These are phyloP conservation scores for Mus minutoides DNA, from an alignment of 2,797 vertebrate genomes.

Conservation along the genomic window DNA sequence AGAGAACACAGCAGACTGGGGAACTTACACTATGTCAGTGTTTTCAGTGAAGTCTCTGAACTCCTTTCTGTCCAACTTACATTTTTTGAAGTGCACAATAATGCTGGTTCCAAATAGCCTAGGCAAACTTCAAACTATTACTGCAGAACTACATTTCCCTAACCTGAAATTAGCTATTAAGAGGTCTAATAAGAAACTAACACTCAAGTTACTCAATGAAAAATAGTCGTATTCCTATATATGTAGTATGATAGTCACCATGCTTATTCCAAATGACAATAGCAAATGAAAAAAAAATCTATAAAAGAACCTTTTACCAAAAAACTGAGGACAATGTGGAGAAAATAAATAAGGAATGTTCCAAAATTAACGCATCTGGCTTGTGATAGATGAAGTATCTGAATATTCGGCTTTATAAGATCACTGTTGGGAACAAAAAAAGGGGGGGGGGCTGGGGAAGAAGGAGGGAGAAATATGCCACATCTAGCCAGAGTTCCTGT, in stretches of 20 bases:
- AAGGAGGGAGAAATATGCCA: too few species aligned
- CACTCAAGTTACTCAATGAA: background rate
- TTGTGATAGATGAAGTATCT: background rate
- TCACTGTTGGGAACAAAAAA: too few species aligned
- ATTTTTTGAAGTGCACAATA: background rate
- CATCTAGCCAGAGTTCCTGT: too few species aligned
- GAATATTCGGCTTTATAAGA: background rate
- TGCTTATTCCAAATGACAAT: background rate
- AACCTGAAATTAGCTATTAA: background rate
- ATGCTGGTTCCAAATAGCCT: background rate
- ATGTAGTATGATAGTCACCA: background rate
- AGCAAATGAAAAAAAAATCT: background rate
- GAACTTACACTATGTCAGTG: background rate
- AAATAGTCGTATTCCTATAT: accelerated
- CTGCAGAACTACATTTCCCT: background rate
- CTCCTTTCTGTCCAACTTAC: background rate
- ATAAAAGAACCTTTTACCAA: background rate
- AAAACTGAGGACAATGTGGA: background rate
- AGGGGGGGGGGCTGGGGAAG: too few species aligned
- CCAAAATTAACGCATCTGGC: background rate
- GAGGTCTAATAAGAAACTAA: background rate
- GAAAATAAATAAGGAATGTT: background rate
- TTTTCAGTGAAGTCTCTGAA: background rate
- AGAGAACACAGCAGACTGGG: background rate
- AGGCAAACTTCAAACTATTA: background rate